Evolutionary conservation across 2,888 invertebrate genomes (phyloP).

Genomic region (Ditula angustiorana): DNA sequence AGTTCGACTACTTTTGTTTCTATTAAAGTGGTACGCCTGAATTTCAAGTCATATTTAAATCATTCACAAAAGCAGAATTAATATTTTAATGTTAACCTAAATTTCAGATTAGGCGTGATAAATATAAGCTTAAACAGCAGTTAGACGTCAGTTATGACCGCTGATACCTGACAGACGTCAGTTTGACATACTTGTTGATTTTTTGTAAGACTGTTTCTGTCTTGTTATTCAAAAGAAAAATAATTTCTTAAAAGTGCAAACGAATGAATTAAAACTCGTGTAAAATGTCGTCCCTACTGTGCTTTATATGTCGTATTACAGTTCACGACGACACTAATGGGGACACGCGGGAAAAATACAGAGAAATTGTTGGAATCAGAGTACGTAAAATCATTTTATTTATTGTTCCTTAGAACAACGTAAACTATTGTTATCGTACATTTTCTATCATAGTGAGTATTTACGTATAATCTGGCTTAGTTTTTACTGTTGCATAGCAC

Average conservation of each 20-base stretch:
- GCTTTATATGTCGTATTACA: slow-evolving; percentile 74
- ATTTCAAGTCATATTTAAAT: too few relatives aligned
- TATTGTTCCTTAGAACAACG: not conserved
- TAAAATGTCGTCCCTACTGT: slow-evolving; percentile 50
- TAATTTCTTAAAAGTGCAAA: not conserved
- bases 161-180: not conserved
- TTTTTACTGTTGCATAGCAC: not conserved
- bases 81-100: too few relatives aligned
- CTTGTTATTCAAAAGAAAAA: too few relatives aligned
- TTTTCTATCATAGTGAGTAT: not conserved
- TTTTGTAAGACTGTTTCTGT: not conserved
- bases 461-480: not conserved
- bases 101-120: not conserved
- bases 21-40: not conserved
- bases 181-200: not conserved
- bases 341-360: slow-evolving; percentile 72
- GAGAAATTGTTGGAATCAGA: slow-evolving; percentile 72
- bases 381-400: slow-evolving; percentile 52
- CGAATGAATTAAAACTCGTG: not conserved
- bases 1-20: not conserved
- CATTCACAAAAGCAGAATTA: too few relatives aligned
- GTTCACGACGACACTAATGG: slow-evolving; percentile 68
- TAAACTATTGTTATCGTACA: not conserved
- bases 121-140: not conserved
- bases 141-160: not conserved